These are phyloP conservation scores for Harpagus bidentatus DNA, from an alignment of 2,113 vertebrate species.

Conservation along the genomic window DNA sequence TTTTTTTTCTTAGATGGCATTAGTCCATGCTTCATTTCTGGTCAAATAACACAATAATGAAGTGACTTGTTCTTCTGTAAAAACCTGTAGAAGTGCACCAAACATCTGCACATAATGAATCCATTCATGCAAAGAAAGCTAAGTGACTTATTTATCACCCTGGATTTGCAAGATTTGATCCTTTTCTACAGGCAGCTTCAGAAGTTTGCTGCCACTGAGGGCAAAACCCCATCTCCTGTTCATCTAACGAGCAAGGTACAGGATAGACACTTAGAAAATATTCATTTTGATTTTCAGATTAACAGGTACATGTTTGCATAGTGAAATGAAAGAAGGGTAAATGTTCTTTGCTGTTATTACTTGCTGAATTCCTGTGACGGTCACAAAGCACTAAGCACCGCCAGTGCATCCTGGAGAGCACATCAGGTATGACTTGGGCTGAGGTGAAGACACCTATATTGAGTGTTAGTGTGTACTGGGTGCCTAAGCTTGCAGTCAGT, in stretches of 20 bases:
- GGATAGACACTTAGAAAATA: neutral
- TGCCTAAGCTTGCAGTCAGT: neutral
- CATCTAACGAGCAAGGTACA: neutral
- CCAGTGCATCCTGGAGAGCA: neutral
- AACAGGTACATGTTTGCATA: neutral
- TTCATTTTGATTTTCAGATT: neutral
- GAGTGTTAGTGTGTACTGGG: no score
- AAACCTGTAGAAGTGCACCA: conserved; percentile 58
- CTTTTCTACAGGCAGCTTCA: conserved; percentile 6
- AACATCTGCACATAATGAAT: conserved; percentile 76
- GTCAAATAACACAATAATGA: conserved; percentile 61
- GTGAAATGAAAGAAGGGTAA: neutral
- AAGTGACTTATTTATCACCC: conserved; percentile 37
- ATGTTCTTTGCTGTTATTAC: neutral
- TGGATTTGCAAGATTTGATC: conserved; percentile 27
- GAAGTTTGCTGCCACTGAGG: neutral
- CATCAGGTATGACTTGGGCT: neutral
- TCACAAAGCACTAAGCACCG: neutral
- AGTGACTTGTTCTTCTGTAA: conserved; percentile 58
- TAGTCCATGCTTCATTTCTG: conserved; percentile 61
- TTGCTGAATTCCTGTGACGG: neutral
- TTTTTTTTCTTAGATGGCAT: neutral
- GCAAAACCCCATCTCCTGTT: neutral
- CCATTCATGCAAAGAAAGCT: conserved; percentile 68
- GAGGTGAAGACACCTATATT: neutral